Percentiles rank a stretch among this genome's conserved stretches.
Evolutionary conservation across 2,888 invertebrate species (phyloP).

Genomic region (Lasius fuliginosus): DNA sequence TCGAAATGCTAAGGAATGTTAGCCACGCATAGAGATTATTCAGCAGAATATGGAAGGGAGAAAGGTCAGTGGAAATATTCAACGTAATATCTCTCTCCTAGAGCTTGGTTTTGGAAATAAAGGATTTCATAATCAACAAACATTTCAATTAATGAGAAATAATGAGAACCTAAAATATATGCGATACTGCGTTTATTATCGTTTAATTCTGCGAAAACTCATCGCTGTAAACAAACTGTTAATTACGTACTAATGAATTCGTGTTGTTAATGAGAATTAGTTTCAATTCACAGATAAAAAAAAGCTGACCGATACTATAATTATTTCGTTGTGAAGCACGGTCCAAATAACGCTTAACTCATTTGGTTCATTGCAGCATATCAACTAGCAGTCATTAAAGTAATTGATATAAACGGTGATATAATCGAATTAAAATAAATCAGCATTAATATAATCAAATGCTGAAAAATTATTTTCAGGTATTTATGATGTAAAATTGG

Average conservation of each 20-base stretch:
- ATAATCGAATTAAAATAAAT: slow-evolving; percentile 1
- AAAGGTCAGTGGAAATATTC: background rate
- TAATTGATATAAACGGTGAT: slow-evolving; percentile 33
- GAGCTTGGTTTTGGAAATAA: background rate
- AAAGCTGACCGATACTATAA: slow-evolving; percentile 12
- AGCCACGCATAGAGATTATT: slow-evolving; percentile 29
- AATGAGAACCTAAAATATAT: slow-evolving; percentile 23
- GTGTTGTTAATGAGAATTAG: slow-evolving; percentile 28
- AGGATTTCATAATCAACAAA: slow-evolving; percentile 15
- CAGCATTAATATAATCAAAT: background rate
- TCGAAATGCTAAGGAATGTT: slow-evolving; percentile 29
- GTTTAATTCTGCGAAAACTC: slow-evolving; percentile 37
- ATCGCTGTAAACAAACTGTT: slow-evolving; percentile 38
- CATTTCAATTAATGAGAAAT: slow-evolving; percentile 27
- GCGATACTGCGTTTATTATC: slow-evolving; percentile 8
- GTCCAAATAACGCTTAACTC: slow-evolving; percentile 44
- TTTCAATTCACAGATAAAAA: slow-evolving; percentile 5
- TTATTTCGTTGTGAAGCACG: slow-evolving; percentile 31
- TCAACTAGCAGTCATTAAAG: slow-evolving; percentile 62
- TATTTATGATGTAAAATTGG: background rate
- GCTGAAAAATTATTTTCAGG: slow-evolving; percentile 46
- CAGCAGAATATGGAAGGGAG: background rate
- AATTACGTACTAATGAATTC: slow-evolving; percentile 42
- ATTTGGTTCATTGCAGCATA: slow-evolving; percentile 52
- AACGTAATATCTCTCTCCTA: background rate